A percentile compares a stretch with the other conserved stretches of the same genome.
phyloP scores from a whole-genome alignment of 2,888 invertebrate genomes.

The Pandemis cinnamomeana region DNA sequence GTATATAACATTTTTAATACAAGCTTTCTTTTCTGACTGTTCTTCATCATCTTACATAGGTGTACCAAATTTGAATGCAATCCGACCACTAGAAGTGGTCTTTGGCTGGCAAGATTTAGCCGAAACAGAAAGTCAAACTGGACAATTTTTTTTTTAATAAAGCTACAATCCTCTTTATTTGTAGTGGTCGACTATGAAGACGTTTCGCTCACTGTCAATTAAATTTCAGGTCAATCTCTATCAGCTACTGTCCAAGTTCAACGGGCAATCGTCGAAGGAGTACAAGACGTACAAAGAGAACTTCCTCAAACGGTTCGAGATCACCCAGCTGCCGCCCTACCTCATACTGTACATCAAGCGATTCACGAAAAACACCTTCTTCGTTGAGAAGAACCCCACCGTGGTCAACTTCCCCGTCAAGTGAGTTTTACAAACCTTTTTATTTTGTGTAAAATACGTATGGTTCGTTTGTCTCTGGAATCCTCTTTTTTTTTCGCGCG shows the following conservation, averaged over 20 bases:
- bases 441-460: not conserved
- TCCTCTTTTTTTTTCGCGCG: no score
- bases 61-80: no score
- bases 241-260: conserved; percentile 97
- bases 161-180: not conserved
- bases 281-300: conserved; percentile 99
- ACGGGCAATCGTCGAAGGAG: conserved; percentile 97
- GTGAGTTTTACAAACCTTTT: conserved; percentile 86
- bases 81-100: no score
- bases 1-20: no score
- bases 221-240: conserved; percentile 93
- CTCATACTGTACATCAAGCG: conserved; percentile 98
- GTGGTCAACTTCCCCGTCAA: conserved; percentile 99
- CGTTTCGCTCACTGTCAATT: not conserved
- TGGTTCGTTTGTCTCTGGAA: no score
- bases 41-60: no score
- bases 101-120: no score
- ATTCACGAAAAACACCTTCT: conserved; percentile 99
- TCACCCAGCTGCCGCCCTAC: conserved; percentile 96
- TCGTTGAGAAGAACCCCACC: conserved; percentile 99
- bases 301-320: conserved; percentile 98
- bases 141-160: no score
- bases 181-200: not conserved
- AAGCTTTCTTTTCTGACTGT: no score
- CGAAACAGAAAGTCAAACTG: no score